Conservation (phyloP, 1,140 invertebrate genomes). For the Bombus polaris region DNA sequence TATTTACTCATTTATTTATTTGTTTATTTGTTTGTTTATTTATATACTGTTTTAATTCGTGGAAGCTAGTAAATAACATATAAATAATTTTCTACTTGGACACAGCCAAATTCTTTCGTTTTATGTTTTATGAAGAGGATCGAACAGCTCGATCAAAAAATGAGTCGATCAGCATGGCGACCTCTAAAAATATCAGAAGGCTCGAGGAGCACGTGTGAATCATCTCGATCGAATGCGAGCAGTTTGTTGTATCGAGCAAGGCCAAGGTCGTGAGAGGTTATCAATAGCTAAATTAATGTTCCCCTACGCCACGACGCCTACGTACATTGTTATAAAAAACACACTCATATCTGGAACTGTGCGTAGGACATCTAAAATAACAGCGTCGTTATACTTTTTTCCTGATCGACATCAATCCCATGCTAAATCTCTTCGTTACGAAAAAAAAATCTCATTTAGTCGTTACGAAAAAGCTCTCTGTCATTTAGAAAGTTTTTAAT, state of each 20-base stretch:
- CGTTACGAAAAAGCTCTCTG: neutral
- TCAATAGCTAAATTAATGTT: conserved; percentile 73
- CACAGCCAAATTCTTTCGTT: neutral
- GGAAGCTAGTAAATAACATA: neutral
- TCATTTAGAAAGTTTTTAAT: neutral
- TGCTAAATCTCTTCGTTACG: neutral
- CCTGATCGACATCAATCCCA: neutral
- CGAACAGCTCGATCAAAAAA: neutral
- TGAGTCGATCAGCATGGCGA: neutral
- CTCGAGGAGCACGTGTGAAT: conserved; percentile 32
- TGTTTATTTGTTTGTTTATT: neutral
- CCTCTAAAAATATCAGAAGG: conserved; percentile 36
- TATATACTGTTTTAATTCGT: neutral
- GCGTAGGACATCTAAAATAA: neutral
- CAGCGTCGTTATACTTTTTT: neutral
- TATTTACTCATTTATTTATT: neutral
- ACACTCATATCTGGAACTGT: neutral
- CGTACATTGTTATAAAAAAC: conserved; percentile 41
- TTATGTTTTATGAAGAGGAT: neutral
- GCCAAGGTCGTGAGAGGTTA: conserved; percentile 69
- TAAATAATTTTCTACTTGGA: neutral
- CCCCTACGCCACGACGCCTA: conserved; percentile 29
- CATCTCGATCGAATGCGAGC: conserved; percentile 47
- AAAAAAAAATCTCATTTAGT: neutral
- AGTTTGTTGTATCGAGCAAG: conserved; percentile 65